These are phyloP conservation scores for Epizoanthus scotinus DNA, from an alignment of 92 coral and sea anemone species.

Conservation along the genomic window DNA sequence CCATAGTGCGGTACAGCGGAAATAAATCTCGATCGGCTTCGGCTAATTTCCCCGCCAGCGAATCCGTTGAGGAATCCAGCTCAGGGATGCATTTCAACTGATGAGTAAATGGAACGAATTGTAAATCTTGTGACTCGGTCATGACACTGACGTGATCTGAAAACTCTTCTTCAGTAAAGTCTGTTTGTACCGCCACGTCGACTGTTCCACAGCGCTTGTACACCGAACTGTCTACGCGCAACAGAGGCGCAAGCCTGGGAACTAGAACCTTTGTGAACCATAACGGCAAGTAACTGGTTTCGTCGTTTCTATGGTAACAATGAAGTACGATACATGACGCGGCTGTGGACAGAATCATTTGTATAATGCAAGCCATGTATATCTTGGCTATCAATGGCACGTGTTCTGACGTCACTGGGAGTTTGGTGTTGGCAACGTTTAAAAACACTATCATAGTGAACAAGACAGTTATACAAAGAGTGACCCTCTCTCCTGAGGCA, in stretches of 20 bases:
- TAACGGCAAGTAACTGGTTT: constrained; percentile 7
- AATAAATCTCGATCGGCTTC: constrained; percentile 31
- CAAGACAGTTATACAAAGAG: constrained; percentile 18
- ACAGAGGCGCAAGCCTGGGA: constrained; percentile 14
- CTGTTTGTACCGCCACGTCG: constrained; percentile 26
- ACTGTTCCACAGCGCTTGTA: background rate
- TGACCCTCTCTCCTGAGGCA: constrained; percentile 16
- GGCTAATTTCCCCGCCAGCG: constrained; percentile 3
- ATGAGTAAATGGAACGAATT: background rate
- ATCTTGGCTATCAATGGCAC: constrained; percentile 37
- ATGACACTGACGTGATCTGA: constrained; percentile 26
- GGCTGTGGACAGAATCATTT: constrained; percentile 28
- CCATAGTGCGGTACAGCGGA: constrained; percentile 24
- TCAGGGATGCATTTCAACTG: constrained; percentile 16
- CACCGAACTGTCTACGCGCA: constrained; percentile 7
- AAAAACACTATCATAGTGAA: constrained; percentile 33
- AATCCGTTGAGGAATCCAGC: constrained; percentile 20
- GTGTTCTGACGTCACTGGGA: constrained; percentile 40
- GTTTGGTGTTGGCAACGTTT: constrained; percentile 26
- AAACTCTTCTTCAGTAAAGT: background rate
- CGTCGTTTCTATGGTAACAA: constrained; percentile 30
- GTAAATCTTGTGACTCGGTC: background rate
- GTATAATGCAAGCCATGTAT: constrained; percentile 37
- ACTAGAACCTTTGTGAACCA: constrained; percentile 26
- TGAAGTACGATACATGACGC: constrained; percentile 33